Percentiles rank a stretch among this genome's conserved stretches.
phyloP scores from a whole-genome alignment of 2,888 invertebrate species.

The Horisme vitalbata region DNA sequence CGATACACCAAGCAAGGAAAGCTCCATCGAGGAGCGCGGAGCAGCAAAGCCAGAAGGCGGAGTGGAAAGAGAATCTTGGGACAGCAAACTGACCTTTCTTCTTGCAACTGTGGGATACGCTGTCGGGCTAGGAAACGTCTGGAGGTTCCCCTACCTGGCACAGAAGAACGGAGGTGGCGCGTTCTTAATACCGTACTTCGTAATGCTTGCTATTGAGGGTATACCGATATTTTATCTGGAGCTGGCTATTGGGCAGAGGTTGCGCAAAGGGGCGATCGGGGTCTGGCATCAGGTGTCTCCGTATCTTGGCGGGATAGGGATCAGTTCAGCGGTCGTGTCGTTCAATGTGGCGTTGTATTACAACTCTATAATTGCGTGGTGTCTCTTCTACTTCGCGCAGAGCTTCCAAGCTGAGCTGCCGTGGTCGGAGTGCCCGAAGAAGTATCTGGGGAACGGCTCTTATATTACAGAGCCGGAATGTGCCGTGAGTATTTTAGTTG shows the following conservation, averaged over 20 bases:
- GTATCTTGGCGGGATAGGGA: constrained; percentile 93
- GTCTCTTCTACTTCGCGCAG: constrained; percentile 96
- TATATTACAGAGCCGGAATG: constrained; percentile 92
- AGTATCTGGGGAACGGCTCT: constrained; percentile 90
- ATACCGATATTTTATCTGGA: constrained; percentile 98
- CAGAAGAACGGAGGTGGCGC: constrained; percentile 98
- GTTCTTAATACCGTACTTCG: constrained; percentile 97
- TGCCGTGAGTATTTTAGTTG: constrained; percentile 88
- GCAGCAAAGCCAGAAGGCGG: constrained; percentile 87
- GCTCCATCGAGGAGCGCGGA: constrained; percentile 85
- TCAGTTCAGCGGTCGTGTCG: constrained; percentile 97
- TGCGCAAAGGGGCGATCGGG: constrained; percentile 96
- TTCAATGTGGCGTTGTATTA: constrained; percentile 98
- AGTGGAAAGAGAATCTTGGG: constrained; percentile 94
- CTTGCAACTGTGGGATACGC: constrained; percentile 97
- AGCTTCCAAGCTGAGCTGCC: constrained; percentile 96
- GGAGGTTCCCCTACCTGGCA: constrained; percentile 97
- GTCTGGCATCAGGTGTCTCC: constrained; percentile 98
- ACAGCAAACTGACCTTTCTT: constrained; percentile 95
- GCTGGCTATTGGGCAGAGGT: constrained; percentile 95
- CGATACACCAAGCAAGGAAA: constrained; percentile 83
- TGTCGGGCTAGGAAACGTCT: constrained; percentile 96
- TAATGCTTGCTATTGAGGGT: constrained; percentile 96
- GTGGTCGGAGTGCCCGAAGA: constrained; percentile 95
- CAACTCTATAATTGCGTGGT: constrained; percentile 99